Conservation (phyloP, 1,140 invertebrate species). For the Apis dorsata region DNA sequence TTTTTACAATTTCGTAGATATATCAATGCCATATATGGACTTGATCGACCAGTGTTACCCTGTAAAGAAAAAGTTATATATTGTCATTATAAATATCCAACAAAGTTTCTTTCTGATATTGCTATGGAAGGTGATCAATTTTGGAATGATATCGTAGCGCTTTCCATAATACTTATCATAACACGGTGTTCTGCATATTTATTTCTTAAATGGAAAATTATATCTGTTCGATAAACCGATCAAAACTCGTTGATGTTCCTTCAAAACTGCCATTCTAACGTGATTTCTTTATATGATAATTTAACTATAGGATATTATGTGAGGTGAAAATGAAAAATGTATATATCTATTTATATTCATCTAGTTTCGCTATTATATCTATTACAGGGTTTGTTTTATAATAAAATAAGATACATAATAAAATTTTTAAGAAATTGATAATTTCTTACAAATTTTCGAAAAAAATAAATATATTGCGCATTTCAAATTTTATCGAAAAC, state of each 20-base stretch:
- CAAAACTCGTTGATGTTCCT: no score
- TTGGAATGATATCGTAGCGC: conserved; percentile 89
- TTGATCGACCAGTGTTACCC: conserved; percentile 83
- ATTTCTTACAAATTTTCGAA: background rate
- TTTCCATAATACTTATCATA: conserved; percentile 86
- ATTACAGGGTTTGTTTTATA: background rate
- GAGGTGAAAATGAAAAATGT: background rate
- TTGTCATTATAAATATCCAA: conserved; percentile 88
- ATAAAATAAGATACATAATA: background rate
- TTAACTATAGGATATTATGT: no score
- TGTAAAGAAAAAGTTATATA: conserved; percentile 81
- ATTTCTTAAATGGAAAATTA: conserved; percentile 89
- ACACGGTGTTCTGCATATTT: conserved; percentile 88
- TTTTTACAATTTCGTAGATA: conserved; percentile 68
- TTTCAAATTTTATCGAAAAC: background rate
- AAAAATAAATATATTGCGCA: background rate
- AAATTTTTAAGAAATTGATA: background rate
- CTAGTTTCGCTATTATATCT: background rate
- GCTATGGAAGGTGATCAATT: conserved; percentile 90
- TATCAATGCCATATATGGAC: conserved; percentile 90
- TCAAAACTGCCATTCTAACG: no score
- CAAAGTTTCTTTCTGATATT: conserved; percentile 88
- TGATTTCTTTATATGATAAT: no score
- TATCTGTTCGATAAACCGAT: conserved; percentile 82
- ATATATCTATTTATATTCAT: background rate